Base-by-base conservation (phyloP, 1,140 invertebrate genomes). In the Hycleus cichorii region DNA sequence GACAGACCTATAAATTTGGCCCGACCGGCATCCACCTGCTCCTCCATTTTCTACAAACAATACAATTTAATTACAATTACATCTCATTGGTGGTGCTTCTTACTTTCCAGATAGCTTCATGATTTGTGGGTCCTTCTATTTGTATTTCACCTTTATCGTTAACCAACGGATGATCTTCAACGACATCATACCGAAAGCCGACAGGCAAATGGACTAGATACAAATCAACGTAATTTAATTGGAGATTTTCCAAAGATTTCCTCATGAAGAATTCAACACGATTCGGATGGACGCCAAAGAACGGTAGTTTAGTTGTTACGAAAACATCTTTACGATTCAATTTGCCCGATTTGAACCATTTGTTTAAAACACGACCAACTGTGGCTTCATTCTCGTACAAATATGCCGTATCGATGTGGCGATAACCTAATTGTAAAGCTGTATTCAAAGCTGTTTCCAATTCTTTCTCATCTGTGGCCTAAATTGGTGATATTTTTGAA, bases 351-450 rank as follows among this genome's bases (percentile, higher is more conserved):
- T 80, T 74, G 47, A 91, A 77, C 84, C 87, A 89, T 69, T 83
- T 79, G 67, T 87, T 84, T 9, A 93, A 75, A 40, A 85, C 84
- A 39, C 77, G 79, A 7, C 90, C 90, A 66, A 93, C 89, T 3
- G 81, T 80, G 51, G 81, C 78, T 74, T 93, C 90, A 70, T 92
- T 93, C 55, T 83, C 79, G 68, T 93, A 92, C 69, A 85, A 82
- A 62, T 83, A 67, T 0, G 86, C 86, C 0, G 83, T 80, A 66
- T 89, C 87, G 39, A 89, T 83, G 54, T 86, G 85, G 3, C 85
- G 76, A 66, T 88, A 89, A 2, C 86, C 87, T 43, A 74, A 74
- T 62, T 81, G 78, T 8, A 86, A 66, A 9, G 83, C 89, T 45
- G 74, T 73, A 40, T 82, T 79, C 0, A 91, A 76, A 25, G 83